A percentile compares a stretch with the other conserved stretches of the same genome.
phyloP scores from a whole-genome alignment of 2,888 invertebrate species.

The Agrenia bidenticulata region DNA sequence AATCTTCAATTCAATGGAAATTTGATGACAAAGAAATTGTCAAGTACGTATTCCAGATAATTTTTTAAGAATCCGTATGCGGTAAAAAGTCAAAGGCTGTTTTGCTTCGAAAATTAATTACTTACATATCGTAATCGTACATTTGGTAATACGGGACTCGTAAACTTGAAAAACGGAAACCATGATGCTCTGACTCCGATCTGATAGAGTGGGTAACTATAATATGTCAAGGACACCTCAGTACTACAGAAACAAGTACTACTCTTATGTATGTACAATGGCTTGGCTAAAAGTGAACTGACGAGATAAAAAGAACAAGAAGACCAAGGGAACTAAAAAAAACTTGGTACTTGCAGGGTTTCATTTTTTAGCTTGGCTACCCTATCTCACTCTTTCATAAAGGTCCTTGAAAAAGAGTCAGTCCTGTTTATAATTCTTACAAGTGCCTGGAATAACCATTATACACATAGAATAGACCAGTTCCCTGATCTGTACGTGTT shows the following conservation, averaged over 20 bases:
- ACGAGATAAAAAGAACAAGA: constrained; percentile 15
- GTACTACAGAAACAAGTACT: constrained; percentile 9
- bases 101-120: no score
- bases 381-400: background rate
- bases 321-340: constrained; percentile 17
- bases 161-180: background rate
- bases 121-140: no score
- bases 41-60: no score
- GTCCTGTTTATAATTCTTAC: constrained; percentile 22
- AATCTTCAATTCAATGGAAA: no score
- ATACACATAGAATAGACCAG: background rate
- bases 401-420: constrained; percentile 18
- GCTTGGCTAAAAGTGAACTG: constrained; percentile 22
- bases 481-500: constrained; percentile 29
- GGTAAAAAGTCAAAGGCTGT: no score
- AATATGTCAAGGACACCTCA: constrained; percentile 15
- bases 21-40: no score
- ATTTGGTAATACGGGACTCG: background rate
- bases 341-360: constrained; percentile 43
- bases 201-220: background rate
- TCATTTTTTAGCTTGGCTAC: constrained; percentile 40
- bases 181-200: background rate
- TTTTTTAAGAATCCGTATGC: no score
- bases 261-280: constrained; percentile 11
- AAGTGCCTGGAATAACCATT: background rate